Evolutionary conservation across 2,888 invertebrate genomes (phyloP), one percentile per base, ranked within the genome.

Genomic region (Sminthurides aquaticus): DNA sequence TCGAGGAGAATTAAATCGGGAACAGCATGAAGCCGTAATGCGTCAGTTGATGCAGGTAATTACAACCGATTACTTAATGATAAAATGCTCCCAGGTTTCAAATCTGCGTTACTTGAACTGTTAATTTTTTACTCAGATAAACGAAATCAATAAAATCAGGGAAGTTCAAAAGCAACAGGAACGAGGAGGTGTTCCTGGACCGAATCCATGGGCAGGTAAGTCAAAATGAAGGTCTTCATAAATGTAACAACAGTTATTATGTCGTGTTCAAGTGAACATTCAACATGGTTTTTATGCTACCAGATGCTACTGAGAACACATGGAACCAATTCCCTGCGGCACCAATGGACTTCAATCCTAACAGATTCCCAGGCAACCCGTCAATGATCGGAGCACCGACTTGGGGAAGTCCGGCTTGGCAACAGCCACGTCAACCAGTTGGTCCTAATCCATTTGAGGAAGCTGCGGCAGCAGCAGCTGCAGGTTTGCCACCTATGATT

Each of bases 141-240:
- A 88, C 73, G 91, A 91, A 77, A 86, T 85, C 61, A 81, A 82
- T 64, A 90, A 90, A 77, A 79, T 89, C 2, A 85, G 87, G 66
- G 89, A 89, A 65, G 88, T 88, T 0, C 87, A 76, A 57, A 69
- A 75, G 49, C 75, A 76, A 61, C 69, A 74, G 63, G 73, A 71
- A 65, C 63, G 67, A 56, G 62, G 59, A 48, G 65, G 58, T 15
- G 49, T 59, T n/a, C 65, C 67, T 65, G 66, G 55, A 25, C 68
- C 65, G 1, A 71, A 71, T 61, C 73, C 73, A 1, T 73, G 73
- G 73, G 65, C 68, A 49, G 60, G 60, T 63, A 57, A 57, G 43
- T 34, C 43, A n/a, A n/a, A n/a, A n/a, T n/a, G n/a, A n/a, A n/a
- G n/a, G n/a, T n/a, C n/a, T n/a, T n/a, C n/a, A n/a, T n/a, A n/a